Conservation (phyloP, 2,113 vertebrate species). For the Forbesichthys papilliferus region DNA sequence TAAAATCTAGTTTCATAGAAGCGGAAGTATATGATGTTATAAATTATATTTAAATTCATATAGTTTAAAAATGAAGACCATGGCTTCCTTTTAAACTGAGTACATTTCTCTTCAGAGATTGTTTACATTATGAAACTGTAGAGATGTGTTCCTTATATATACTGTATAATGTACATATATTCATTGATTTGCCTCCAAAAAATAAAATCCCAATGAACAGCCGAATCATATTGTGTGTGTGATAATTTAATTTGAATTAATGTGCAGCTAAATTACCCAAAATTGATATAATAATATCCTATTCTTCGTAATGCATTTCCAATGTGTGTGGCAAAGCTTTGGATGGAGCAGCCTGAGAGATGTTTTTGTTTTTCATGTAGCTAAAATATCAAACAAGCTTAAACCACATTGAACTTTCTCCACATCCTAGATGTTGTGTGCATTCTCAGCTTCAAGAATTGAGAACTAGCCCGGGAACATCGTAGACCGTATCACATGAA, state of each 20-base stretch:
- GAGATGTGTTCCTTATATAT: conserved; percentile 95
- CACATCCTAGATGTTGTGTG: too few relatives aligned
- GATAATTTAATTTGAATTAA: background rate
- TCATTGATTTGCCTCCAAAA: conserved; percentile 97
- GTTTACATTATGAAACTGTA: conserved; percentile 99
- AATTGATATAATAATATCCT: too few relatives aligned
- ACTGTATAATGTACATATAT: conserved; percentile 95
- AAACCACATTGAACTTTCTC: too few relatives aligned
- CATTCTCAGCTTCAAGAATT: too few relatives aligned
- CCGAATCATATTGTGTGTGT: background rate
- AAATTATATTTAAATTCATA: conserved; percentile 99
- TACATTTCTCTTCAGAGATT: conserved; percentile 92
- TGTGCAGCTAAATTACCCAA: too few relatives aligned
- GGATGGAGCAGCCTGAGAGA: too few relatives aligned
- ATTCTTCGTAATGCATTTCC: too few relatives aligned
- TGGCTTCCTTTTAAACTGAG: conserved; percentile 94
- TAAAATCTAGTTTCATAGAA: conserved; percentile 99
- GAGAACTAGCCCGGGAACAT: too few relatives aligned
- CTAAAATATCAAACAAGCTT: too few relatives aligned
- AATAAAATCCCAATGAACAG: conserved; percentile 83
- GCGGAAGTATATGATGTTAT: conserved; percentile 96
- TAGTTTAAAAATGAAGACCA: conserved; percentile 87
- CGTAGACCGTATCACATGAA: too few relatives aligned
- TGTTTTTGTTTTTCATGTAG: too few relatives aligned
- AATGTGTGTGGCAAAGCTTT: too few relatives aligned